phyloP scores from a whole-genome alignment of 2,113 vertebrate species.

The Archocentrus centrarchus region DNA sequence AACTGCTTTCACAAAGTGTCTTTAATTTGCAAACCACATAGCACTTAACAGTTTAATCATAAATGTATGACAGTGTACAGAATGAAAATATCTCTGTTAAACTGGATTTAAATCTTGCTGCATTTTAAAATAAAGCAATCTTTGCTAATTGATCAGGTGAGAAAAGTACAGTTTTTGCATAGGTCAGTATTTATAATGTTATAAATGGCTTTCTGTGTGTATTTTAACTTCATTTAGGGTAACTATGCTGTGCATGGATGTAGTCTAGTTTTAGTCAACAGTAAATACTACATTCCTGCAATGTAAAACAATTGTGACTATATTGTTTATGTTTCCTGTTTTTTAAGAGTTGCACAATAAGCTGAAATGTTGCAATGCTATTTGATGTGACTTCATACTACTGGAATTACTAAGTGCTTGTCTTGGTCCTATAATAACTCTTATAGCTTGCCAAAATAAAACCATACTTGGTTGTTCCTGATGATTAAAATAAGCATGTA shows the following conservation, averaged over 20 bases:
- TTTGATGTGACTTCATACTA: neutral
- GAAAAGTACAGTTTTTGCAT: neutral
- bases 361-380: neutral
- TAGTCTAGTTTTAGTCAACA: neutral
- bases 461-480: neutral
- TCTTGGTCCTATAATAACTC: neutral
- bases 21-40: neutral
- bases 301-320: neutral
- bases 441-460: neutral
- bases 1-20: conserved; percentile 2
- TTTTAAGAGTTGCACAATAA: neutral
- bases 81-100: neutral
- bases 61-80: neutral
- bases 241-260: neutral
- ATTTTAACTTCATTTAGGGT: neutral
- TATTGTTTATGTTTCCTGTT: neutral
- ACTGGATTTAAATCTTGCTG: neutral
- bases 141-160: neutral
- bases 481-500: neutral
- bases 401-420: neutral
- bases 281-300: neutral
- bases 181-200: neutral
- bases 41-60: neutral
- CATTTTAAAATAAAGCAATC: conserved; percentile 10
- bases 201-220: neutral